A percentile compares a stretch with the other conserved stretches of the same genome.
These are phyloP conservation scores for Callosobruchus maculatus DNA, from an alignment of 2,888 invertebrate species.

Conservation along the genomic window DNA sequence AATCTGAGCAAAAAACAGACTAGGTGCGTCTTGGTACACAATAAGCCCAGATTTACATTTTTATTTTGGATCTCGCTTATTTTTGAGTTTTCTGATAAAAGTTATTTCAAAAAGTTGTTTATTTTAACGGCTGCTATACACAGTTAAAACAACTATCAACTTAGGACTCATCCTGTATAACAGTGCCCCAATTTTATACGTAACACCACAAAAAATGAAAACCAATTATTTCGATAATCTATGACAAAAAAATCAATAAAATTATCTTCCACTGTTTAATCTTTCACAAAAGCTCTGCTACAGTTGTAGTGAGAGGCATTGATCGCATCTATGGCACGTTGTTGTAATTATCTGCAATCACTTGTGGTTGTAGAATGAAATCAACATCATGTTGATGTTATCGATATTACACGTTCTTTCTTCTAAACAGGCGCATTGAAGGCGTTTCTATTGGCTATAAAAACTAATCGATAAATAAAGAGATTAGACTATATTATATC, in stretches of 20 bases:
- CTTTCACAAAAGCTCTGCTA: not conserved
- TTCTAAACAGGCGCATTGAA: not conserved
- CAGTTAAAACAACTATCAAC: no score
- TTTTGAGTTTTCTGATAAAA: no score
- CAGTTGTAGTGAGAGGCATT: not conserved
- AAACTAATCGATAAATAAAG: not conserved
- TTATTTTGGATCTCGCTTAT: no score
- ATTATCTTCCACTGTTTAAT: not conserved
- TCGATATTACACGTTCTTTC: not conserved
- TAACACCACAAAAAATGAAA: no score
- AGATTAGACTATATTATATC: not conserved
- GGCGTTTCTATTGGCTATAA: not conserved
- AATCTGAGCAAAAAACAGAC: no score
- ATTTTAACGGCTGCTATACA: no score
- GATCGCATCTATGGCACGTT: not conserved
- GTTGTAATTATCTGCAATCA: not conserved
- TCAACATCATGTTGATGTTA: not conserved
- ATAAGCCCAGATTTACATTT: no score
- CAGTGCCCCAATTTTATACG: no score
- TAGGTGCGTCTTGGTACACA: no score
- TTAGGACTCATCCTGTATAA: no score
- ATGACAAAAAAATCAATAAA: not conserved
- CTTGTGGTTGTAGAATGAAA: not conserved
- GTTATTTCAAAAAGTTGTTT: no score
- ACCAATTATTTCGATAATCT: not conserved